phyloP scores from a whole-genome alignment of 2,888 invertebrate genomes.

The Muschampia plurimacula region DNA sequence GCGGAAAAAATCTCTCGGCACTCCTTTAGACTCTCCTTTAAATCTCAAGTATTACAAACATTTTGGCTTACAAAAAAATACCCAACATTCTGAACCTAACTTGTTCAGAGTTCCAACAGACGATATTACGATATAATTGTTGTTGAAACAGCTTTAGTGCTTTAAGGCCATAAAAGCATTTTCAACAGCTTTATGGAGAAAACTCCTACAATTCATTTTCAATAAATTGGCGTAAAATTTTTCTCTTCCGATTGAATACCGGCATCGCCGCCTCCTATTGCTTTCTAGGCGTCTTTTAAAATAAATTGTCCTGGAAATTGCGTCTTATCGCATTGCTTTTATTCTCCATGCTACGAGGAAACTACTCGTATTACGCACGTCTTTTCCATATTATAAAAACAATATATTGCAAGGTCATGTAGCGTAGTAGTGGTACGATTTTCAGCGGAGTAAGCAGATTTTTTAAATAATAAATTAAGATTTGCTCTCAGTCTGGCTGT shows the following conservation, averaged over 20 bases:
- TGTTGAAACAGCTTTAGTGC: not conserved
- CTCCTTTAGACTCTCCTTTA: too few relatives aligned
- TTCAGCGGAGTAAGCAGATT: too few relatives aligned
- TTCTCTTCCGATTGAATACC: constrained; percentile 32
- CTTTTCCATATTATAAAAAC: constrained; percentile 1
- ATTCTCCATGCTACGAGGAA: constrained; percentile 11
- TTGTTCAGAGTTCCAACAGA: too few relatives aligned
- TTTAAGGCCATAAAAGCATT: constrained; percentile 8
- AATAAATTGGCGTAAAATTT: constrained; percentile 28
- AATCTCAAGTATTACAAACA: too few relatives aligned
- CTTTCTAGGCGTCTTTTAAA: constrained; percentile 28
- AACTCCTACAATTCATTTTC: constrained; percentile 26
- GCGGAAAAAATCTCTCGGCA: too few relatives aligned
- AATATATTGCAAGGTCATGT: not conserved
- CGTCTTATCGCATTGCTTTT: constrained; percentile 3
- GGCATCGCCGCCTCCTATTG: constrained; percentile 6
- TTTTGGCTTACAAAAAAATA: too few relatives aligned
- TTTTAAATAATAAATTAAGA: too few relatives aligned
- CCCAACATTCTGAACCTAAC: too few relatives aligned
- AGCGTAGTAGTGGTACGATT: not conserved
- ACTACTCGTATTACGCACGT: not conserved
- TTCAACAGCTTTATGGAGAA: constrained; percentile 18
- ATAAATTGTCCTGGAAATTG: constrained; percentile 34
- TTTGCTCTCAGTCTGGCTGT: too few relatives aligned
- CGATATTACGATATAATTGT: too few relatives aligned